Percentiles rank a stretch among this genome's conserved stretches.
These are phyloP conservation scores for Macaca mulatta DNA, from an alignment of 2,113 vertebrate genomes.

Conservation along the genomic window DNA sequence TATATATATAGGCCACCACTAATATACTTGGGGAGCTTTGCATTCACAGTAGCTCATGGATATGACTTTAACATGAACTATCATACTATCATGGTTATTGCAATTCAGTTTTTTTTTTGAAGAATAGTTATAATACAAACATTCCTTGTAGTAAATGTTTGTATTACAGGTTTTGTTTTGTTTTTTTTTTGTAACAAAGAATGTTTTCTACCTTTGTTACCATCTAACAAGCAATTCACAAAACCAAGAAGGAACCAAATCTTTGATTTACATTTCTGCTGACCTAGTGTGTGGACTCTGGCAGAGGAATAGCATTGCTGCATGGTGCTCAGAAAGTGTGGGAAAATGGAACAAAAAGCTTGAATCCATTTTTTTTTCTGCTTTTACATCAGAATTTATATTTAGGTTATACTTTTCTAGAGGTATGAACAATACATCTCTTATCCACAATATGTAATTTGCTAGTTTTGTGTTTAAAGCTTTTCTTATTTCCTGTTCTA, in stretches of 20 bases:
- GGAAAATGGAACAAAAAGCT: neutral
- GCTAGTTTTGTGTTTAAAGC: neutral
- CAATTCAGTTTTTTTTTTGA: neutral
- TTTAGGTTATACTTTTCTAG: neutral
- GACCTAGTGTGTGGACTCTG: neutral
- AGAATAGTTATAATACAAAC: neutral
- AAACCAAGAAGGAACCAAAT: neutral
- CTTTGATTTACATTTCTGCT: neutral
- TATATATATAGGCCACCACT: neutral
- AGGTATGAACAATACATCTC: neutral
- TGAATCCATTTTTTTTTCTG: neutral
- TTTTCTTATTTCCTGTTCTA: neutral
- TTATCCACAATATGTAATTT: neutral
- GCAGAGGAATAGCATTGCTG: neutral
- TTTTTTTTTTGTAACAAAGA: neutral
- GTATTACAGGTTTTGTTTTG: too few relatives aligned
- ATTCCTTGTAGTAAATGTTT: slow-evolving; percentile 9
- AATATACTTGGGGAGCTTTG: neutral
- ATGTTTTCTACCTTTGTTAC: neutral
- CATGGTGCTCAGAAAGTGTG: neutral
- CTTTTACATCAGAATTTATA: neutral
- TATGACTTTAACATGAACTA: neutral
- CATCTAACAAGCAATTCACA: neutral
- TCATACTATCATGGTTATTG: neutral
- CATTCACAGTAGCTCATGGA: neutral